These are phyloP conservation scores for Pseudococcus longispinus DNA, from an alignment of 2,888 invertebrate species.

Conservation along the genomic window DNA sequence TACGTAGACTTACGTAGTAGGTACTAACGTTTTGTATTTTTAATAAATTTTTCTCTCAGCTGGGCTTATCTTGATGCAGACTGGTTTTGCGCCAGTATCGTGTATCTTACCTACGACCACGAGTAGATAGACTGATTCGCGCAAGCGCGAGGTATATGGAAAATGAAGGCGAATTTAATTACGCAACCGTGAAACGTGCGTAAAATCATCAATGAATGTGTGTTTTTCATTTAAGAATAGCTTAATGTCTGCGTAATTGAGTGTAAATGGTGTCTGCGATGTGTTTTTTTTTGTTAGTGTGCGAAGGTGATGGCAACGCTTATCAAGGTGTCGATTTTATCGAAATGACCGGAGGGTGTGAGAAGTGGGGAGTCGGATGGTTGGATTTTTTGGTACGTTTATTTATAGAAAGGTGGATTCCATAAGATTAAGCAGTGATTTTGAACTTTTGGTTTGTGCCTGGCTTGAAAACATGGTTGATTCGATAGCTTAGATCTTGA, in stretches of 20 bases:
- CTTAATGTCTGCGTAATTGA: neutral
- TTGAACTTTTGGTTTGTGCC: too few species aligned
- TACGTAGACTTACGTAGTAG: neutral
- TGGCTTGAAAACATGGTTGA: too few species aligned
- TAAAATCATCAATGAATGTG: conserved; percentile 26
- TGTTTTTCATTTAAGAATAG: conserved; percentile 13
- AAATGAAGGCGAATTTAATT: conserved; percentile 25
- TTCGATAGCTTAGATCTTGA: too few species aligned
- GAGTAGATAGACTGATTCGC: neutral
- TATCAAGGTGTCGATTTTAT: too few species aligned
- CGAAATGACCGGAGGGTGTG: too few species aligned
- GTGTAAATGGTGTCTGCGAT: neutral
- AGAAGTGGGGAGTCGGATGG: too few species aligned
- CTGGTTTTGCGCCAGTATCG: neutral
- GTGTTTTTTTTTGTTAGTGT: too few species aligned
- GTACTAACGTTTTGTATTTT: neutral
- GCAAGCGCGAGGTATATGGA: neutral
- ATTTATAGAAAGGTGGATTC: too few species aligned
- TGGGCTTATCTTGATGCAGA: conserved; percentile 18
- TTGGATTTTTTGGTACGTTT: too few species aligned
- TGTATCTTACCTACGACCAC: neutral
- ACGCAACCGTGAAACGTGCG: conserved; percentile 20
- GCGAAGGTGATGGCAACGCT: too few species aligned
- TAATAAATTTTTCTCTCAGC: neutral
- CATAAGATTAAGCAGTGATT: too few species aligned